These are phyloP conservation scores for Sphyrna mokarran DNA, from an alignment of 2,113 vertebrate species.

Conservation along the genomic window DNA sequence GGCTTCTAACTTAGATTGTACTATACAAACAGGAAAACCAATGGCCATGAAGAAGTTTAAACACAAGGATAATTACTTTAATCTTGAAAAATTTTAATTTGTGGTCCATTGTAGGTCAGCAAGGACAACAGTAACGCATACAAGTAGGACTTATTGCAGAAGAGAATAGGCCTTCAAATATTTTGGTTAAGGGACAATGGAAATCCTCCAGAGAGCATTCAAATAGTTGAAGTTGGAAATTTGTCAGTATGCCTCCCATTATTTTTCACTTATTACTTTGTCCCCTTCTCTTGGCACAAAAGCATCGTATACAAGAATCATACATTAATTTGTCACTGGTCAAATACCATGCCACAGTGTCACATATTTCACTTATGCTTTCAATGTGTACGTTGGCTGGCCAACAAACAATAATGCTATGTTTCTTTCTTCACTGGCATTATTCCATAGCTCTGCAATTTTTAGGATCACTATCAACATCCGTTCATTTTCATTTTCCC, in stretches of 20 bases:
- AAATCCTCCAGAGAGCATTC: not conserved
- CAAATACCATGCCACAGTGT: not conserved
- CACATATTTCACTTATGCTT: constrained; percentile 12
- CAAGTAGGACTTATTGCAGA: not conserved
- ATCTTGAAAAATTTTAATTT: not conserved
- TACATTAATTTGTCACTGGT: not conserved
- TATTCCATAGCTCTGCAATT: not conserved
- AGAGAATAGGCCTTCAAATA: not conserved
- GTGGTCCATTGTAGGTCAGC: not conserved
- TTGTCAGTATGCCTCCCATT: not conserved
- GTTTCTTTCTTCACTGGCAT: not conserved
- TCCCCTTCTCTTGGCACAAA: not conserved
- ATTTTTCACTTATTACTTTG: not conserved
- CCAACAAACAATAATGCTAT: not conserved
- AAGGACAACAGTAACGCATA: not conserved
- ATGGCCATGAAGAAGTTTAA: not conserved
- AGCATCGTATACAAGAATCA: not conserved
- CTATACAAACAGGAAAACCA: not conserved
- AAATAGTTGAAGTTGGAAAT: not conserved
- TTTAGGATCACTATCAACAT: not conserved
- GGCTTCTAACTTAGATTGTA: not conserved
- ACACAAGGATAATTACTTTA: not conserved
- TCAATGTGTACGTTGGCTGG: not conserved
- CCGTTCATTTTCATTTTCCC: not conserved
- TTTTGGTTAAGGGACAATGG: not conserved